These are phyloP conservation scores for Cygnus atratus DNA, from an alignment of 2,113 vertebrate species.

Conservation along the genomic window DNA sequence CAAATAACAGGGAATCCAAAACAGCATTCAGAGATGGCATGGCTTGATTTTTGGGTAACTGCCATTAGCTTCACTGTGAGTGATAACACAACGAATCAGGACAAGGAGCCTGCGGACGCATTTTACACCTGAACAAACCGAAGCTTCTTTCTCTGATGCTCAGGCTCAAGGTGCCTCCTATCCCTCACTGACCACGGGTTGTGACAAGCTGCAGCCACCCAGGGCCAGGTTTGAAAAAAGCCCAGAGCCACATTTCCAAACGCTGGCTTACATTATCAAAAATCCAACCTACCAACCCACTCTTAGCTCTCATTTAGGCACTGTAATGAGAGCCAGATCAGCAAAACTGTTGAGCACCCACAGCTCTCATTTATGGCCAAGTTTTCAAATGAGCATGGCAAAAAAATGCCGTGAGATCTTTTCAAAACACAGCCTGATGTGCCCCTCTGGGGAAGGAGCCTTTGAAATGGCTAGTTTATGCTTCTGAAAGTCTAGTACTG, in stretches of 20 bases:
- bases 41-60: conserved; percentile 31
- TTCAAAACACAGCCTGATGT: background rate
- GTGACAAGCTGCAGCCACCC: background rate
- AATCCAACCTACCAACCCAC: background rate
- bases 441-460: background rate
- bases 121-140: conserved; percentile 31
- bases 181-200: background rate
- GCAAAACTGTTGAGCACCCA: background rate
- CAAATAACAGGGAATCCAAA: background rate
- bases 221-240: background rate
- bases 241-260: background rate
- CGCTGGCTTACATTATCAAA: background rate
- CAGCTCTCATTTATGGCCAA: fast-evolving
- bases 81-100: conserved; percentile 1
- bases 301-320: background rate
- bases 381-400: background rate
- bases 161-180: background rate
- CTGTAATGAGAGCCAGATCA: background rate
- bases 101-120: background rate
- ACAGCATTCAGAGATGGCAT: background rate
- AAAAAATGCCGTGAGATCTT: background rate
- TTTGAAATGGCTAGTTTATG: background rate
- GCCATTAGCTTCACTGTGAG: background rate
- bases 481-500: background rate
- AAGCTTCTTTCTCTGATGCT: background rate